These are phyloP conservation scores for Synanthedon tipuliformis DNA, from an alignment of 2,888 invertebrate genomes.

Conservation along the genomic window DNA sequence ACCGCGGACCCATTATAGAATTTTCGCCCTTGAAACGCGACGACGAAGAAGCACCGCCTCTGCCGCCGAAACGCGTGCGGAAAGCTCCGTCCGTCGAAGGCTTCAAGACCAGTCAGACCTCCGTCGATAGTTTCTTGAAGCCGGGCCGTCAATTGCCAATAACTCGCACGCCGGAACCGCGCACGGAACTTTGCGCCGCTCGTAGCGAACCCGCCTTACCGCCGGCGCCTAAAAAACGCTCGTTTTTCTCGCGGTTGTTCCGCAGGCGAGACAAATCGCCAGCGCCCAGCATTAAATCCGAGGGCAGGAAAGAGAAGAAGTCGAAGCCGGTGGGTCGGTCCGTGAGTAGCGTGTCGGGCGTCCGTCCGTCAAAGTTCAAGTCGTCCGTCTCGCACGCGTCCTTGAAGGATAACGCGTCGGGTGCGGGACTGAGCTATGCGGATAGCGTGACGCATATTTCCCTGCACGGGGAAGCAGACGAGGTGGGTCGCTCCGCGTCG, in stretches of 20 bases:
- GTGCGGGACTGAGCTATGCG: conserved; percentile 55
- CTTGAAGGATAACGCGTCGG: conserved; percentile 49
- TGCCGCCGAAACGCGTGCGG: conserved; percentile 83
- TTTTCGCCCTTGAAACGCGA: conserved; percentile 65
- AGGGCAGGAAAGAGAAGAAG: conserved; percentile 32
- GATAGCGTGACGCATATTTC: conserved; percentile 76
- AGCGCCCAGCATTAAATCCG: conserved; percentile 50
- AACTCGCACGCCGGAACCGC: conserved; percentile 27
- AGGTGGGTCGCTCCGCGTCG: conserved; percentile 34
- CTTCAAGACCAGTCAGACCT: conserved; percentile 53
- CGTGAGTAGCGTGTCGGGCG: conserved; percentile 72
- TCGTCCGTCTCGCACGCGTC: conserved; percentile 54
- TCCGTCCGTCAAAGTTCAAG: conserved; percentile 62
- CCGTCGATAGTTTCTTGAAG: conserved; percentile 48
- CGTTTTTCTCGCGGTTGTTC: conserved; percentile 60
- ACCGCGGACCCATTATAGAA: conserved; percentile 66
- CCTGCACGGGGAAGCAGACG: conserved; percentile 69
- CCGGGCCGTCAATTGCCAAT: conserved; percentile 46
- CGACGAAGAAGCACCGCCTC: conserved; percentile 77
- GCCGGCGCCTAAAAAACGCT: conserved; percentile 53
- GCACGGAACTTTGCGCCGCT: conserved; percentile 30
- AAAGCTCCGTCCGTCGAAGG: conserved; percentile 53
- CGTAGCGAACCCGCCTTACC: conserved; percentile 56
- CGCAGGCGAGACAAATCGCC: conserved; percentile 56
- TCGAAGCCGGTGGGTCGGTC: conserved; percentile 69